These are phyloP conservation scores for Macroteleia sp. DNA, from an alignment of 2,888 invertebrate species.

Conservation along the genomic window DNA sequence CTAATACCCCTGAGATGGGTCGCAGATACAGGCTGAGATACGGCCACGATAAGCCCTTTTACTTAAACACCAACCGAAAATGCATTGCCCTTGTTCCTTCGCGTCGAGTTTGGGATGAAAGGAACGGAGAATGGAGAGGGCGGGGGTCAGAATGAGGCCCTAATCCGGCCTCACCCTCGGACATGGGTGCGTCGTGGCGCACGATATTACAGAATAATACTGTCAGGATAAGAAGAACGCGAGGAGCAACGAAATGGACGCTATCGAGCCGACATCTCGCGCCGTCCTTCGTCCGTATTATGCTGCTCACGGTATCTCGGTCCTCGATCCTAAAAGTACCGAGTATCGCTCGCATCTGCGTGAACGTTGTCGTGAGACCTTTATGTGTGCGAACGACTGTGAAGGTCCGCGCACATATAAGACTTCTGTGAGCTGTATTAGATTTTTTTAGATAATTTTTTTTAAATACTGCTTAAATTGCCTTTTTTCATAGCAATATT, in stretches of 20 bases:
- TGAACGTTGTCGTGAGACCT: conserved; percentile 19
- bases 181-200: conserved; percentile 50
- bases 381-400: conserved; percentile 7
- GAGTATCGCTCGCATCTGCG: conserved; percentile 55
- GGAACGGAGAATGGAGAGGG: conserved; percentile 7
- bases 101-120: conserved; percentile 44
- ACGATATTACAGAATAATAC: conserved; percentile 59
- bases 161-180: conserved; percentile 50
- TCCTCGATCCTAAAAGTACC: conserved; percentile 49
- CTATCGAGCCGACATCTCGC: conserved; percentile 59
- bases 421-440: too few species aligned
- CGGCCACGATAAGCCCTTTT: conserved; percentile 57
- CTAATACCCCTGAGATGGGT: conserved; percentile 53
- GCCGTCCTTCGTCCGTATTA: conserved; percentile 52
- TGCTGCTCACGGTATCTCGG: conserved; percentile 49
- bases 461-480: too few species aligned
- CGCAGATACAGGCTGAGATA: conserved; percentile 48
- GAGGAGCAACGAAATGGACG: conserved; percentile 57
- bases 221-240: conserved; percentile 40
- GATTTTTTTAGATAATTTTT: too few species aligned
- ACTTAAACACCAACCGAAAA: conserved; percentile 59
- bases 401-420: too few species aligned
- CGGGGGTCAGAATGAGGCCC: conserved; percentile 32
- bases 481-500: too few species aligned
- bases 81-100: conserved; percentile 54